Evolutionary conservation across 2,888 invertebrate species (phyloP), one percentile per base, ranked within the genome.

Genomic region (Craniophora ligustri): DNA sequence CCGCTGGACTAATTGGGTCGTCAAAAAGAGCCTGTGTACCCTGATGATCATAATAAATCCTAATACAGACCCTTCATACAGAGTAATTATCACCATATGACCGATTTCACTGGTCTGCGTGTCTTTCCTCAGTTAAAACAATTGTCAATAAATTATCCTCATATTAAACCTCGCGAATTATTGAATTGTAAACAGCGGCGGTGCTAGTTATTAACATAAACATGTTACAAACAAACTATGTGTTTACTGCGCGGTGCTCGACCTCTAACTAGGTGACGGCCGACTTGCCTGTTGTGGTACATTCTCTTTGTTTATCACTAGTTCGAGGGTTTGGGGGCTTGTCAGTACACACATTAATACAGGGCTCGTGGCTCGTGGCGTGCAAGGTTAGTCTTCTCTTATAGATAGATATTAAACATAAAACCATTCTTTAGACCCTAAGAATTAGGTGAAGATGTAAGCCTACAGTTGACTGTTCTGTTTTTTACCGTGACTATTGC

Each of bases 181-280:
- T 35, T 11, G 35, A 50, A 34, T 40, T 19, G 39, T 36, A 15
- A 40, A 50, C 26, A 40, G 28, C 14, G 21, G 15, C 28, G n/a
- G 11, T 26, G 11, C n/a, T 42, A 13, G 30, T 39, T 46, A 66
- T 66, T 54, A 67, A 18, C 67, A 67, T 48, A 67, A 48, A 54
- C 63, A 64, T 35, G 35, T 38, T 19, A 55, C 44, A 40, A 62
- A 38, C 41, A 32, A 34, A n/a, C 26, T 19, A 8, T 21, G 28
- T 51, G 63, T 40, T 67, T 47, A 60, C 15, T 11, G 53, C 31
- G 11, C 42, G 63, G 67, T 54, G 40, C 10, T 10, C 45, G 80
- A 78, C 76, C 79, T 56, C 53, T 47, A 81, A 66, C 47, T 78
- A 45, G 81, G 81, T 81, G 81, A 81, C 53, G 81, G 81, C 68